Evolutionary conservation across 2,113 vertebrate genomes (phyloP), one percentile per base, ranked within the genome.

Genomic region (Plestiodon gilberti): DNA sequence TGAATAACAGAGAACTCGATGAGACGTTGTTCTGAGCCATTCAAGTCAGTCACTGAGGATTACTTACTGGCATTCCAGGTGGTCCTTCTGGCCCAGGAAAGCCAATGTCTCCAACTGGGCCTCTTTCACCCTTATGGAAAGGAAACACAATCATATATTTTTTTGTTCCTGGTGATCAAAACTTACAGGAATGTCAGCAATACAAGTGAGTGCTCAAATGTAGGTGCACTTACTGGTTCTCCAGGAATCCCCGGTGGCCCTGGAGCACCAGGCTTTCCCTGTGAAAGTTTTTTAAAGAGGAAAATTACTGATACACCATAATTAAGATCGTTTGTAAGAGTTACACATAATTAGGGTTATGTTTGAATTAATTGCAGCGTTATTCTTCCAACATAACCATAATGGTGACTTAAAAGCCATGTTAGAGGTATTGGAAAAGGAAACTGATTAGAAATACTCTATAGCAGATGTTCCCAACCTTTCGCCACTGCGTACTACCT

Each of bases 61-160:
- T 94, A 81, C 98, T 98, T 97, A 99, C 99, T 88, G 97, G 91
- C 93, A 95, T 96, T 96, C 98, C 99, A 83, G 96, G 93, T 30
- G 98, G 98, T 84, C 99, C 99, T 96, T 99, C 98, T 30, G 98
- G 98, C 85, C 99, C 99, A 1, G 98, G 98, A 94, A 99, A 99
- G 85, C 99, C 99, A 88, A 96, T 97, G 81, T 99, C 98, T 95
- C 99, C 99, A 79, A 98, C 83, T 40, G 98, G 99, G 82, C 99
- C 99, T 95, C 98, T 97, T 86, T 98, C 97, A 90, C 99, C 99
- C 98, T 99, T 65, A 76, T 2, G 70, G 30, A 73, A 89, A 88
- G 9, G 85, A 40, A 74, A 40, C 0, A 10, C 17, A 52, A 86
- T 80, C 67, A 65, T 82, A 71, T 87, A 80, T 65, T 15, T 30